A percentile compares a stretch with the other conserved stretches of the same genome.
Evolutionary conservation across 64 coral and sea anemone species (phyloP).

Genomic region (Hydrozoanthus tunicans): DNA sequence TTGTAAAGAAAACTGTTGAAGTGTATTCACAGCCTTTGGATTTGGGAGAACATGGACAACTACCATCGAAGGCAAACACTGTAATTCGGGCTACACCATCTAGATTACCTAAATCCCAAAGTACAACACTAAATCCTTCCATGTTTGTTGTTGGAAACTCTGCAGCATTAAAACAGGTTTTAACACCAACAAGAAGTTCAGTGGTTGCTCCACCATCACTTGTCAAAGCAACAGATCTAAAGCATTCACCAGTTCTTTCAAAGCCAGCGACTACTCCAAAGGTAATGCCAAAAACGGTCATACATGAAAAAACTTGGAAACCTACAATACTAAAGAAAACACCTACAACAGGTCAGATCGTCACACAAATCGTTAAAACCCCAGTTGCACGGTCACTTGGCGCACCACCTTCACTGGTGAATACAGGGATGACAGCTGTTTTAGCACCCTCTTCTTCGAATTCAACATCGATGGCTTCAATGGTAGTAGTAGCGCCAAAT

Average conservation of each 20-base stretch:
- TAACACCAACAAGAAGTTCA: constrained; percentile 21
- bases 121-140: constrained; percentile 30
- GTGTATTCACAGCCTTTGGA: constrained; percentile 34
- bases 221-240: neutral
- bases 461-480: neutral
- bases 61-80: neutral
- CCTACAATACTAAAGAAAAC: constrained; percentile 4
- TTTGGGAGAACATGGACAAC: neutral
- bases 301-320: neutral
- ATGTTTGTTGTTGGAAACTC: constrained; percentile 25
- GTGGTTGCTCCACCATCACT: neutral
- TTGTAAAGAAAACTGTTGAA: constrained; percentile 44
- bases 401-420: neutral
- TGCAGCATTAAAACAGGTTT: constrained; percentile 20
- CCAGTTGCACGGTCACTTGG: neutral
- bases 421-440: neutral
- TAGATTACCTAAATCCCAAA: neutral
- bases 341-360: neutral
- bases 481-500: neutral
- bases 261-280: neutral
- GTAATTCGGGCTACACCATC: neutral
- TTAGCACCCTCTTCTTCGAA: neutral
- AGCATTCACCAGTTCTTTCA: constrained; percentile 22
- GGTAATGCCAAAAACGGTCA: neutral
- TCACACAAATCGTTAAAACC: neutral